phyloP scores from a whole-genome alignment of 2,113 vertebrate species.

The Thomomys bottae region DNA sequence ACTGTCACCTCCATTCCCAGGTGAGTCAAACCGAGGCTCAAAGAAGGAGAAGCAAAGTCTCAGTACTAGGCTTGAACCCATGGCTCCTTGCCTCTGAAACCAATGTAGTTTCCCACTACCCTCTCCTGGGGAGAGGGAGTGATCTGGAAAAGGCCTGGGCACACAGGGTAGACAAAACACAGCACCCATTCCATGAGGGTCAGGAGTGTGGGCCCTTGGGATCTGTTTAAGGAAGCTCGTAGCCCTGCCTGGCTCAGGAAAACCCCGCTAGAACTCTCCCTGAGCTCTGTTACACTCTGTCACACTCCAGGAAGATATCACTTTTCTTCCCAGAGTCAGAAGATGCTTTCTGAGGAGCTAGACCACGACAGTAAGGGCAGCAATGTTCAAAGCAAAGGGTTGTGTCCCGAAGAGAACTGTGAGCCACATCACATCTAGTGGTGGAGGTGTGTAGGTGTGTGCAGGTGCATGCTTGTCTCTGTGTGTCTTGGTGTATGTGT shows the following conservation, averaged over 20 bases:
- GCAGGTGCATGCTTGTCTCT: background rate
- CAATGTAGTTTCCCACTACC: too few relatives aligned
- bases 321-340: slow-evolving; percentile 14
- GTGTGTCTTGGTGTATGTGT: background rate
- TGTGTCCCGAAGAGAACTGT: background rate
- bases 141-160: background rate
- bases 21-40: background rate
- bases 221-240: background rate
- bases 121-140: background rate
- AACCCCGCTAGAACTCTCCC: background rate
- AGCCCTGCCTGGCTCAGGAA: background rate
- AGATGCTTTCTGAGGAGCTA: background rate
- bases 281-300: background rate
- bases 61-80: background rate
- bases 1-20: too few relatives aligned
- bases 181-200: background rate
- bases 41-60: background rate
- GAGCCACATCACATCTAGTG: background rate
- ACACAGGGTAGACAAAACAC: rapidly evolving
- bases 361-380: background rate
- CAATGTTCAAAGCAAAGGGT: background rate
- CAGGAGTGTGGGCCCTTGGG: background rate
- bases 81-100: background rate
- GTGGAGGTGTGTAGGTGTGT: background rate
- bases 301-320: rapidly evolving